These are phyloP conservation scores for Geotrupes spiniger DNA, from an alignment of 2,888 invertebrate genomes.

Conservation along the genomic window DNA sequence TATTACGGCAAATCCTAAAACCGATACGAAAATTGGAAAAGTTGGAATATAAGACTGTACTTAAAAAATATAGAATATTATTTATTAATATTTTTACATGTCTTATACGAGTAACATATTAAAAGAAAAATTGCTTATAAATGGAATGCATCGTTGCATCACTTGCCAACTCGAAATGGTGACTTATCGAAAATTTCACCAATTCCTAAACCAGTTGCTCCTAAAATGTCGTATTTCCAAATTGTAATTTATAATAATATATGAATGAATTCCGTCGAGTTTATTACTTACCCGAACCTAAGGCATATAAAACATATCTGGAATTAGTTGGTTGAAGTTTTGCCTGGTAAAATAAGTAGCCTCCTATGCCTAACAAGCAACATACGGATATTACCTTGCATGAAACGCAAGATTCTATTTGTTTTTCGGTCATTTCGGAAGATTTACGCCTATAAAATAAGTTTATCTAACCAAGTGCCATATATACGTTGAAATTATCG, in stretches of 20 bases:
- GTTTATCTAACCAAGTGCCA: no score
- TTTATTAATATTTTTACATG: slow-evolving; percentile 1
- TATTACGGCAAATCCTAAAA: slow-evolving; percentile 94
- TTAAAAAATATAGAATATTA: slow-evolving; percentile 5
- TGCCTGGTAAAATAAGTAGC: slow-evolving; percentile 40
- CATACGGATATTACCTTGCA: slow-evolving; percentile 44
- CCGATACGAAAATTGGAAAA: slow-evolving; percentile 90
- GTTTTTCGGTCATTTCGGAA: slow-evolving; percentile 16
- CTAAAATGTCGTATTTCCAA: slow-evolving; percentile 31
- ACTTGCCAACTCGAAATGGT: slow-evolving; percentile 34
- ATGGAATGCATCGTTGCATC: no score
- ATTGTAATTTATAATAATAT: slow-evolving; percentile 10
- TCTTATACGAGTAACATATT: no score
- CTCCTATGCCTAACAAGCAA: slow-evolving; percentile 42
- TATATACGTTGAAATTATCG: no score
- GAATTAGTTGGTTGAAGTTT: slow-evolving; percentile 32
- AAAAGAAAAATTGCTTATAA: no score
- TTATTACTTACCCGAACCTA: slow-evolving; percentile 39
- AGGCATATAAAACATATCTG: slow-evolving; percentile 34
- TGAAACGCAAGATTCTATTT: slow-evolving; percentile 35
- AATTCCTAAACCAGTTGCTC: slow-evolving; percentile 38
- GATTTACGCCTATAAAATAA: no score
- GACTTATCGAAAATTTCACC: slow-evolving; percentile 44
- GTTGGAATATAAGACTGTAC: slow-evolving; percentile 64
- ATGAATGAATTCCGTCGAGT: slow-evolving; percentile 1